phyloP scores from a whole-genome alignment of 1,140 invertebrate genomes.

The Panonychus citri region DNA sequence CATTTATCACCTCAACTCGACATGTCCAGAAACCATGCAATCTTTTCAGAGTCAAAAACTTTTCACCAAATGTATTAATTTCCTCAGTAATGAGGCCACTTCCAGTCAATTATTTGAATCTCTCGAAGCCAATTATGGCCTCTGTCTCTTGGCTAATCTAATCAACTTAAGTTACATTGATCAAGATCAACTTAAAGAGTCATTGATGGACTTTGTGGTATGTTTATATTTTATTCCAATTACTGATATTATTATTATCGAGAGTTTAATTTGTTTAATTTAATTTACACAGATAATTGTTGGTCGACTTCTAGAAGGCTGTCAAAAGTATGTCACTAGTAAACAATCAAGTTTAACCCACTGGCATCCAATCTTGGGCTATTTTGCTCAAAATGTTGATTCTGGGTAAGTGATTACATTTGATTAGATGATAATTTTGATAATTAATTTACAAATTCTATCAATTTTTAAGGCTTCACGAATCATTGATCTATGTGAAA shows the following conservation, averaged over 20 bases:
- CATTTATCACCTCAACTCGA: conserved; percentile 26
- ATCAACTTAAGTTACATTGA: conserved; percentile 50
- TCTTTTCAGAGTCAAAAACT: conserved; percentile 29
- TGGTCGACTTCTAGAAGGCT: conserved; percentile 51
- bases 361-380: conserved; percentile 93
- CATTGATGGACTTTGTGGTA: conserved; percentile 23
- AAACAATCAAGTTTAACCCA: conserved; percentile 74
- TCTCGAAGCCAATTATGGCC: conserved; percentile 60
- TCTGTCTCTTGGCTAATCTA: conserved; percentile 46
- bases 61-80: conserved; percentile 43
- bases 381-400: conserved; percentile 71
- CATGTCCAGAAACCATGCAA: conserved; percentile 6
- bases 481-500: conserved; percentile 52
- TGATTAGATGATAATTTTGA: not conserved
- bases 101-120: conserved; percentile 60
- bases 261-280: no score
- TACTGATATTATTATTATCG: no score
- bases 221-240: no score
- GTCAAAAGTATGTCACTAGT: conserved; percentile 55
- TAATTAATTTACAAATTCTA: not conserved
- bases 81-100: conserved; percentile 54
- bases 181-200: conserved; percentile 27
- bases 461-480: conserved; percentile 38
- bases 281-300: conserved; percentile 38
- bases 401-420: conserved; percentile 18